Evolutionary conservation across 2,888 invertebrate species (phyloP), one percentile per base, ranked within the genome.

Genomic region (Agonum fuliginosum): DNA sequence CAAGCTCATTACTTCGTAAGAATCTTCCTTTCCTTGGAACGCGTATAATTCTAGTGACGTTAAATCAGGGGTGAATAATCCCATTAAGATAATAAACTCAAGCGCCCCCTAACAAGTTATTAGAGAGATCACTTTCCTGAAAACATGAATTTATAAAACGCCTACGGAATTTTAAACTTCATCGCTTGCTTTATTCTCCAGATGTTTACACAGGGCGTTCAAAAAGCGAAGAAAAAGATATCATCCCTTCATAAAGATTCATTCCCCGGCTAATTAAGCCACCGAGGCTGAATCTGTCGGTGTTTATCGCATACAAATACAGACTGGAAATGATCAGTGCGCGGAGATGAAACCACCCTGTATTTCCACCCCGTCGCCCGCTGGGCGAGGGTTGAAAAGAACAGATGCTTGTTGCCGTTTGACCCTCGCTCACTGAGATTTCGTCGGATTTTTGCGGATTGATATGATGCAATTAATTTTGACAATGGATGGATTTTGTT

Each of bases 131-230:
- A 70, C 70, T 70, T 77, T 77, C 70, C 14, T 58, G 74, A 77
- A 77, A 77, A 77, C 77, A 77, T 70, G 70, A 70, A 70, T 77
- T 77, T 77, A 77, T 77, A 77, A 76, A 77, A 77, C 62, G 77
- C 75, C 27, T 19, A 43, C 75, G 67, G 75, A 75, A 75, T 75
- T 75, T 75, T 67, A 75, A 73, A 75, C 75, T 67, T 37, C 41
- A 20, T 20, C 3, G 6, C n/a, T n/a, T n/a, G n/a, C n/a, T n/a
- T n/a, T n/a, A n/a, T 37, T 65, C 19, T 67, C 34, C 67, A 17
- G 46, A 37, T 65, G 65, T 46, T 37, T 37, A 54, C 27, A 46
- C 34, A 73, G 34, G 30, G 43, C 43, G 70, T 24, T 24, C 20
- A 24, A 34, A 51, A 17, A 67, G 67, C 27, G 46, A 5, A 24